Base-by-base conservation (phyloP, 1,140 invertebrate genomes). In the Orius insidiosus region DNA sequence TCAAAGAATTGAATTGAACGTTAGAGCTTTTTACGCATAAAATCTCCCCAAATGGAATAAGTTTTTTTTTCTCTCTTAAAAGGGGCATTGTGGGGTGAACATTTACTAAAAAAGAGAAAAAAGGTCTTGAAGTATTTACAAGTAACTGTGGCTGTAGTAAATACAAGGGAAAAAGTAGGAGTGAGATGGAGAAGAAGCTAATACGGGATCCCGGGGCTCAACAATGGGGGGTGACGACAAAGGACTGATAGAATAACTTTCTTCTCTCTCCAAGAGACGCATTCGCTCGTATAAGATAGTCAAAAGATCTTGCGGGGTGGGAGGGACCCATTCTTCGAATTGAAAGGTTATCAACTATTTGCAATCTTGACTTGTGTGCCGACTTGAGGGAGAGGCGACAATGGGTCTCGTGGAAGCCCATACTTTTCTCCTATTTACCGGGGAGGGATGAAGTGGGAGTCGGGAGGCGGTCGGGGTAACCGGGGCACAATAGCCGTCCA, bases 331-430 rank as follows among this genome's bases (percentile, higher is more conserved):
- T 47, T 47, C 46, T 47, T 47, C 30, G 46, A 47, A 47, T 47
- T 47, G 46, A 47, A 47, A 47, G 46, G 46, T 47, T 47, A 47
- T 47, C 46, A 47, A 47, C 46, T 47, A 47, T 47, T 47, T 47
- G 46, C 31, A 41, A 47, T 47, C 46, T 47, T 40, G 38, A 40
- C 38, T 40, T 40, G 38, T 40, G 38, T 40, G 38, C 24, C 24
- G 24, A 24, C 24, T 24, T 24, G 24, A 24, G 24, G 24, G 24
- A 24, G 24, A 13, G 11, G 10, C 16, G 38, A 40, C 38, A 40
- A 40, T 40, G 38, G 38, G 16, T 10, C 9, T 10, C 13, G 16
- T 10, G 38, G 38, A 40, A 40, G 38, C 38, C 38, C 38, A 15
- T 40, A 40, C 38, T 40, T 40, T 40, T 40, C 38, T 40, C 16